Evolutionary conservation across 1,140 invertebrate genomes (phyloP).

Genomic region (Argopecten irradians): DNA sequence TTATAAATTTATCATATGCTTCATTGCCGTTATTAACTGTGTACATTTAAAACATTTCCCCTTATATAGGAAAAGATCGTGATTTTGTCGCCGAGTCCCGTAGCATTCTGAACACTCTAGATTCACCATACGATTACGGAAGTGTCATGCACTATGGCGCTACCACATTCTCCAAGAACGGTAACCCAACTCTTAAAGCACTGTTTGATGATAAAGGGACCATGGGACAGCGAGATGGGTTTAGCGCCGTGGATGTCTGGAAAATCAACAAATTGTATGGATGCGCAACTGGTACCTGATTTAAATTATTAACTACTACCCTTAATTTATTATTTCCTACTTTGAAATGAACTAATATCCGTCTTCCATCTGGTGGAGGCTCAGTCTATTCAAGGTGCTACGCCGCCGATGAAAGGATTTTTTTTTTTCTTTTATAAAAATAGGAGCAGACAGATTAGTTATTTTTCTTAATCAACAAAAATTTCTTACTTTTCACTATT

Average conservation of each 20-base stretch:
- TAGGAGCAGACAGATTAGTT: too few species aligned
- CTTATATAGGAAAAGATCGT: conserved; percentile 37
- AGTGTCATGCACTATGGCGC: conserved; percentile 78
- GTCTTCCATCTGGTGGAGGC: not conserved
- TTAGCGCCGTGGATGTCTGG: conserved; percentile 64
- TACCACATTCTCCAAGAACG: conserved; percentile 72
- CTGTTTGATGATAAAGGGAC: conserved; percentile 55
- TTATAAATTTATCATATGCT: too few species aligned
- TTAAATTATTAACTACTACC: not conserved
- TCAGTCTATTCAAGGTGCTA: too few species aligned
- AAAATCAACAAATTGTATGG: conserved; percentile 67
- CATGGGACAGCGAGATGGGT: conserved; percentile 62
- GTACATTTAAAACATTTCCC: not conserved
- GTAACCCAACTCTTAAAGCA: conserved; percentile 71
- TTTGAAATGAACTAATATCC: not conserved
- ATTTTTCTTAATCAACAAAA: too few species aligned
- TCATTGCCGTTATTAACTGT: too few species aligned
- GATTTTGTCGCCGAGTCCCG: conserved; percentile 40
- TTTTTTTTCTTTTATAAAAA: too few species aligned
- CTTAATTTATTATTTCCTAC: not conserved
- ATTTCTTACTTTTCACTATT: too few species aligned
- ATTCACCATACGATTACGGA: conserved; percentile 71
- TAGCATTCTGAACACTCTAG: conserved; percentile 47
- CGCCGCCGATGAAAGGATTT: too few species aligned
- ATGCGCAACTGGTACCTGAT: conserved; percentile 34